Conservation (phyloP, 2,797 vertebrate species). For the Gephyroberyx darwinii region DNA sequence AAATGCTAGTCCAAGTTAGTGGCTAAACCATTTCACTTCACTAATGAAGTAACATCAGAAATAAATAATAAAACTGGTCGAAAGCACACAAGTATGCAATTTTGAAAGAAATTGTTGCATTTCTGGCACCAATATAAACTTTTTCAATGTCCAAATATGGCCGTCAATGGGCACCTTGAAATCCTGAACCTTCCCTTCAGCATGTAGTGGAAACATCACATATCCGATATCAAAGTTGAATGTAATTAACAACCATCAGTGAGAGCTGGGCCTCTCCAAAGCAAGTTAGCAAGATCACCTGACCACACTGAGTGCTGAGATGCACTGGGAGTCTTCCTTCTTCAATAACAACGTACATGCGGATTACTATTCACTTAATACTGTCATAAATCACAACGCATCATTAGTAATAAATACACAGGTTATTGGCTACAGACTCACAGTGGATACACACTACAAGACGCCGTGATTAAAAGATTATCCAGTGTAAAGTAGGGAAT, state of each 20-base stretch:
- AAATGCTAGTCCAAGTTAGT: no score
- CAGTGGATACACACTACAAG: constrained; percentile 8
- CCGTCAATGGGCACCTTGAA: neutral
- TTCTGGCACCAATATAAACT: neutral
- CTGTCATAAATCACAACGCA: constrained; percentile 34
- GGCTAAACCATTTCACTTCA: no score
- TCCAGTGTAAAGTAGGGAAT: no score
- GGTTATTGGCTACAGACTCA: constrained; percentile 9
- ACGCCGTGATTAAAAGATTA: neutral
- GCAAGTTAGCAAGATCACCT: neutral
- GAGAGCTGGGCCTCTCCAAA: neutral
- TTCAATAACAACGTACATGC: constrained; percentile 12
- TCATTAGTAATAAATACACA: constrained; percentile 30
- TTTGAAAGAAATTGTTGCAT: neutral
- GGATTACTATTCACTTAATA: constrained; percentile 15
- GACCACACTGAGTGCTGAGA: neutral
- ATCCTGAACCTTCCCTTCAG: constrained; percentile 15
- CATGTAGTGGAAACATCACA: neutral
- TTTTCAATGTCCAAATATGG: constrained; percentile 17
- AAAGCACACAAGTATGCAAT: no score
- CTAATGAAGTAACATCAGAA: no score
- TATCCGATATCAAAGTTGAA: neutral
- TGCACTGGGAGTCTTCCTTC: constrained; percentile 4
- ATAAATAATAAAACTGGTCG: no score
- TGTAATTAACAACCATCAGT: constrained; percentile 4